These are phyloP conservation scores for Geococcyx californianus DNA, from an alignment of 2,113 vertebrate species.

Conservation along the genomic window DNA sequence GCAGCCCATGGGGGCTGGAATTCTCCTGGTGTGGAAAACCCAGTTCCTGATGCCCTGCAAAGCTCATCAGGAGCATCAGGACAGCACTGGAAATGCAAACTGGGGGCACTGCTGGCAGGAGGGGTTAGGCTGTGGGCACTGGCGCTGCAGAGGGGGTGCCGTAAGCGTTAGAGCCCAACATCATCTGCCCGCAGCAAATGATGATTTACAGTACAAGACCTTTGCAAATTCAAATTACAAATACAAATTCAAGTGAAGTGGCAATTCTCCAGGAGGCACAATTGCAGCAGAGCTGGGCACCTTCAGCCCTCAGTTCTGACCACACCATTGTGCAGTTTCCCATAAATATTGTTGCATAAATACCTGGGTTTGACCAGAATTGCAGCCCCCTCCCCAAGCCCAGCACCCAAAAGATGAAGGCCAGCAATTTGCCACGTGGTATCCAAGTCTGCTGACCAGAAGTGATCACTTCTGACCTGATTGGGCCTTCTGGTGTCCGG, in stretches of 20 bases:
- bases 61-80: background rate
- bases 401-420: background rate
- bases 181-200: background rate
- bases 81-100: background rate
- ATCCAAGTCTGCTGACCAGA: background rate
- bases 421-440: background rate
- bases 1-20: background rate
- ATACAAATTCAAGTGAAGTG: background rate
- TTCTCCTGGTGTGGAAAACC: background rate
- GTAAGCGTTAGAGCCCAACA: fast-evolving
- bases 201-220: background rate
- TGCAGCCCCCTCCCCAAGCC: background rate
- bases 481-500: background rate
- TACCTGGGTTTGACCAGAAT: background rate
- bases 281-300: fast-evolving
- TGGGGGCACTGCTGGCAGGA: fast-evolving
- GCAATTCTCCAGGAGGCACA: background rate
- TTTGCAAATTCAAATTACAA: background rate
- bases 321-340: background rate
- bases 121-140: background rate
- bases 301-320: background rate
- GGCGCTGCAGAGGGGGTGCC: background rate
- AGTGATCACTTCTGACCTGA: fast-evolving
- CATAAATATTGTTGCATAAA: slow-evolving; percentile 58
- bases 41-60: background rate